Evolutionary conservation across 2,113 vertebrate species (phyloP).

Genomic region (Rhadina sibilatrix): DNA sequence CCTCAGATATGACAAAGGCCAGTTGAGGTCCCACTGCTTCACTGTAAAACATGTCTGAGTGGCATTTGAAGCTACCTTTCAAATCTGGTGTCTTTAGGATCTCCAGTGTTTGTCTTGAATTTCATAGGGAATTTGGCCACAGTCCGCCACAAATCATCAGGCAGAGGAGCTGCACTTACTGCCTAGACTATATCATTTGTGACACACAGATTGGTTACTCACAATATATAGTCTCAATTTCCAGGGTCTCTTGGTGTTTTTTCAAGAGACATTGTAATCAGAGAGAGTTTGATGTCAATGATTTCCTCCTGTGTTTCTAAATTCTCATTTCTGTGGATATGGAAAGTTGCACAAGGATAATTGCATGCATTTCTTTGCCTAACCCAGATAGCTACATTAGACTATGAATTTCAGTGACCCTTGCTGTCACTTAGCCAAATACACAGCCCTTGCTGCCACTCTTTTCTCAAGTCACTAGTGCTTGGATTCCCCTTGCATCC

Average conservation of each 20-base stretch:
- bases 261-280: not conserved
- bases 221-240: not conserved
- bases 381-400: not conserved
- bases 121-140: not conserved
- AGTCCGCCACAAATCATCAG: not conserved
- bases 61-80: not conserved
- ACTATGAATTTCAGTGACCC: not conserved
- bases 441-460: not conserved
- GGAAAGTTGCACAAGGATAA: not conserved
- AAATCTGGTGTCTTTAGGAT: not conserved
- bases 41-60: not conserved
- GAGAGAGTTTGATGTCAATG: not conserved
- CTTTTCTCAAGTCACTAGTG: not conserved
- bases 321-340: not conserved
- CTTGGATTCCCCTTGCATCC: not conserved
- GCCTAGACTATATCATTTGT: not conserved
- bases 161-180: not conserved
- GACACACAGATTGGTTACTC: not conserved
- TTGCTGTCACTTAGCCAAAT: not conserved
- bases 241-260: fast-evolving
- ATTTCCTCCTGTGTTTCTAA: not conserved
- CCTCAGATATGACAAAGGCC: not conserved
- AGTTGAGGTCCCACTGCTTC: not conserved
- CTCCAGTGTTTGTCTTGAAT: not conserved
- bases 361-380: not conserved